Evolutionary conservation across 2,888 invertebrate species (phyloP).

Genomic region (Acanthoscelides obtectus): DNA sequence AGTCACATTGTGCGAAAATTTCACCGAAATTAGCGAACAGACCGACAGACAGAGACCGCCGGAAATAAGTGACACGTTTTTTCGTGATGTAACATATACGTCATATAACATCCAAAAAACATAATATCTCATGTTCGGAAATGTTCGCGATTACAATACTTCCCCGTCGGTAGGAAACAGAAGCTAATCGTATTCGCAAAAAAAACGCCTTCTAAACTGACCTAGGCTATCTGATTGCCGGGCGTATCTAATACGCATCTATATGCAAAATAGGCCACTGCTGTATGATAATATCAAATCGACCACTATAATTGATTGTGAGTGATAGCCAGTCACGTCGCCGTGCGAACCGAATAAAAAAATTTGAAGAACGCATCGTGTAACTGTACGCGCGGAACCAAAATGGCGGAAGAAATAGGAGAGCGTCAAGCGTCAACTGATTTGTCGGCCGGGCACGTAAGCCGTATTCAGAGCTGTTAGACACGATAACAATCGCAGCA

Average conservation of each 20-base stretch:
- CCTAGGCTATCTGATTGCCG: neutral
- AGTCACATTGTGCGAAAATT: no score
- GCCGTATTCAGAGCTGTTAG: neutral
- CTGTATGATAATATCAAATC: neutral
- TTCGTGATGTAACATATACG: no score
- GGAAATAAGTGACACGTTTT: no score
- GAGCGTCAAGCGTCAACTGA: neutral
- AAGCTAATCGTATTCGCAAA: no score
- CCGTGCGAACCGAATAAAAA: neutral
- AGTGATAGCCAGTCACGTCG: neutral
- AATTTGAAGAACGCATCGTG: neutral
- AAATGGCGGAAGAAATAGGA: neutral
- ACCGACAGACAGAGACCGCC: no score
- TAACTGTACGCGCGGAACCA: neutral
- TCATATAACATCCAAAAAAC: no score
- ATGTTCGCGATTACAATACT: no score
- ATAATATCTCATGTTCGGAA: no score
- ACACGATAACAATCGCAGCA: neutral
- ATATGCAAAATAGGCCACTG: neutral
- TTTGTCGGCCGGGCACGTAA: neutral
- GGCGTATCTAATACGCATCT: neutral
- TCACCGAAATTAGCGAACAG: no score
- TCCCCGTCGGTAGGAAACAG: no score
- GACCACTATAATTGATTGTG: neutral
- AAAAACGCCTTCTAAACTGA: neutral